A percentile compares a stretch with the other conserved stretches of the same genome.
Evolutionary conservation across 2,888 invertebrate species (phyloP).

Genomic region (Smittia sp.): DNA sequence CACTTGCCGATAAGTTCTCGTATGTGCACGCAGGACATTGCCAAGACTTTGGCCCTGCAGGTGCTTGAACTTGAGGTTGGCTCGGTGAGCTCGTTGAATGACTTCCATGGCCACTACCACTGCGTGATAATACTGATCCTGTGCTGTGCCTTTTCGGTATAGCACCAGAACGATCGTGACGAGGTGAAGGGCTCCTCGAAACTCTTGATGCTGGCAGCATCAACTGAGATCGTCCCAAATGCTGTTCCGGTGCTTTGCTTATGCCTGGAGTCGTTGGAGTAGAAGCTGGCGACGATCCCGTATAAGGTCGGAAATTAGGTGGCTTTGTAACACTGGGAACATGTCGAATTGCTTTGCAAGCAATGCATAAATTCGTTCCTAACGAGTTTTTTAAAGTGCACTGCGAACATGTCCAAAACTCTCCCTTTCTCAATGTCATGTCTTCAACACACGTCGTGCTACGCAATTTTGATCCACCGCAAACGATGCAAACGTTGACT

Average conservation of each 20-base stretch:
- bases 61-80: conserved; percentile 7
- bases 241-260: conserved; percentile 14
- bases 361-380: conserved; percentile 65
- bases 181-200: conserved; percentile 58
- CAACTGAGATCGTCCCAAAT: conserved; percentile 29
- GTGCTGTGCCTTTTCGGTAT: conserved; percentile 51
- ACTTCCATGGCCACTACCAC: conserved; percentile 39
- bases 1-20: conserved; percentile 64
- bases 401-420: conserved; percentile 75
- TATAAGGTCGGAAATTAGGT: conserved; percentile 47
- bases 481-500: conserved; percentile 76
- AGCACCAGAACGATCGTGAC: conserved; percentile 50
- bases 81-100: conserved; percentile 18
- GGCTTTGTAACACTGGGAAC: conserved; percentile 51
- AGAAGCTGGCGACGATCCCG: conserved; percentile 44
- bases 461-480: conserved; percentile 77
- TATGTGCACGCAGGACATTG: conserved; percentile 79
- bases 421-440: conserved; percentile 67
- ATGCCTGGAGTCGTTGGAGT: conserved; percentile 33
- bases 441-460: conserved; percentile 64
- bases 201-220: conserved; percentile 43
- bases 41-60: conserved; percentile 58
- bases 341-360: conserved; percentile 66
- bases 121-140: conserved; percentile 46
- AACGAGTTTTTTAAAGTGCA: conserved; percentile 80